Conservation (phyloP, 2,888 invertebrate genomes). For the Sicus ferrugineus region DNA sequence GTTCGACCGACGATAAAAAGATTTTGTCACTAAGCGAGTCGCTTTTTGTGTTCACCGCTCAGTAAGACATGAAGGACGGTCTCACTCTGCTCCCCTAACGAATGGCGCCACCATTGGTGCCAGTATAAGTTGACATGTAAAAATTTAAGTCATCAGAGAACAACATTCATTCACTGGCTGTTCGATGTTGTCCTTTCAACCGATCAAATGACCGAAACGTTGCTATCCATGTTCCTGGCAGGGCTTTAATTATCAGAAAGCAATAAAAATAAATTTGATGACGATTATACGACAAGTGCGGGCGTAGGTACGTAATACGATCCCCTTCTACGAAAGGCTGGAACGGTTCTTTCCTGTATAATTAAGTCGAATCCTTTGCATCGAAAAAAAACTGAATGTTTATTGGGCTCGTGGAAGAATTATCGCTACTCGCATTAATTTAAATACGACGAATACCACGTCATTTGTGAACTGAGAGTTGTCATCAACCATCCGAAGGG, state of each 20-base stretch:
- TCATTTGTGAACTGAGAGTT: not conserved
- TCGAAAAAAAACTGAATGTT: not conserved
- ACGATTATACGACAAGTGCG: constrained; percentile 7
- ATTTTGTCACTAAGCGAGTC: too few relatives aligned
- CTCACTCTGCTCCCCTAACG: not conserved
- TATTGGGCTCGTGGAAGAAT: not conserved
- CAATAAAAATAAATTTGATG: constrained; percentile 23
- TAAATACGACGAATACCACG: not conserved
- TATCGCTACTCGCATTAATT: not conserved
- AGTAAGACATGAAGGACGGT: constrained; percentile 2
- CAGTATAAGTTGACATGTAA: too few relatives aligned
- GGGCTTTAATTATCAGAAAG: constrained; percentile 16
- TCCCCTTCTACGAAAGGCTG: not conserved
- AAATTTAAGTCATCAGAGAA: too few relatives aligned
- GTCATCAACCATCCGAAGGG: too few relatives aligned
- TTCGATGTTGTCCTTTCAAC: too few relatives aligned
- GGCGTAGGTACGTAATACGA: not conserved
- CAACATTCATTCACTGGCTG: too few relatives aligned
- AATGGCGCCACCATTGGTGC: too few relatives aligned
- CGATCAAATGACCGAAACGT: constrained; percentile 10
- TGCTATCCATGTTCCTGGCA: constrained; percentile 7
- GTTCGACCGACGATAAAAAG: too few relatives aligned
- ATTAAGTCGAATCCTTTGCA: not conserved
- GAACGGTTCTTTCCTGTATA: not conserved
- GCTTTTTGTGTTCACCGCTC: not conserved